Percentiles rank a stretch among this genome's conserved stretches.
Conservation (phyloP, 1,140 invertebrate genomes). For the Drosophila pachea region DNA sequence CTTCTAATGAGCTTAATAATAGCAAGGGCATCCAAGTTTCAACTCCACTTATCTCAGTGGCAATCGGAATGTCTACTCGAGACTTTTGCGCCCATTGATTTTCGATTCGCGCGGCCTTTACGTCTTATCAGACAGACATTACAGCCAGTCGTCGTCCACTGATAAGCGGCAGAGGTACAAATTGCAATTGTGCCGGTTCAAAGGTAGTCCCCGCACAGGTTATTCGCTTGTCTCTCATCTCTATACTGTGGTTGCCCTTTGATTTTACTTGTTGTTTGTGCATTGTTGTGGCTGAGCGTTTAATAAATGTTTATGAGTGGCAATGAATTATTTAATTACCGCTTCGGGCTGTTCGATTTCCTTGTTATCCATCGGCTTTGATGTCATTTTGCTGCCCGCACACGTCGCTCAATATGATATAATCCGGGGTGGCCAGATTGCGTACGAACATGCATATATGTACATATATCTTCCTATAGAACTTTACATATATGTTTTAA, state of each 20-base stretch:
- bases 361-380: slow-evolving; percentile 14
- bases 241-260: not conserved
- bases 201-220: slow-evolving; percentile 28
- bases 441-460: not conserved
- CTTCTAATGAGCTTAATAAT: slow-evolving; percentile 67
- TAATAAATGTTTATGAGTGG: slow-evolving; percentile 43
- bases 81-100: slow-evolving; percentile 40
- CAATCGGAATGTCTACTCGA: slow-evolving; percentile 21
- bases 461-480: not conserved
- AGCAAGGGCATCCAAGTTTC: slow-evolving; percentile 32
- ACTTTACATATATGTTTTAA: slow-evolving; percentile 18
- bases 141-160: slow-evolving; percentile 1
- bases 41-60: slow-evolving; percentile 32
- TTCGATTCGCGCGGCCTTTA: slow-evolving; percentile 43
- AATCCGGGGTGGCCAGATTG: not conserved
- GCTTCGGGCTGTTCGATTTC: slow-evolving; percentile 44
- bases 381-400: slow-evolving; percentile 33
- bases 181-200: slow-evolving; percentile 32
- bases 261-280: not conserved
- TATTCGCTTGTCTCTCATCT: slow-evolving; percentile 1
- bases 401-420: slow-evolving; percentile 2
- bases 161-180: slow-evolving; percentile 41
- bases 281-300: slow-evolving; percentile 13
- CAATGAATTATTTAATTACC: slow-evolving; percentile 46
- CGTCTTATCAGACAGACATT: slow-evolving; percentile 59